Base-by-base conservation (phyloP, 2,797 vertebrate species). In the Liparis tanakae region DNA sequence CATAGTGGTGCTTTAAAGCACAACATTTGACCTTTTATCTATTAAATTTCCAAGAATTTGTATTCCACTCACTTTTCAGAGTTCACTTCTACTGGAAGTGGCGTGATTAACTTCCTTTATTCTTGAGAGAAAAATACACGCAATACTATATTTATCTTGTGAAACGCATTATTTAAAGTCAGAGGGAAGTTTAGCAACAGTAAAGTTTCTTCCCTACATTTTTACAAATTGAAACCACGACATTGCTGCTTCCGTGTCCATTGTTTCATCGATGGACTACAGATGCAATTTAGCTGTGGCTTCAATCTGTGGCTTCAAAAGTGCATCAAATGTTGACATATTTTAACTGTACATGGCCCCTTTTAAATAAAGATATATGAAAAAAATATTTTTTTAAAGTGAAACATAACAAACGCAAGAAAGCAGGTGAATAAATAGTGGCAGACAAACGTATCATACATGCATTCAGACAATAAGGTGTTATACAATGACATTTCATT, bases 1-100 rank as follows among this genome's bases (percentile, higher is more conserved):
- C n/a, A n/a, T n/a, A n/a, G n/a, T n/a, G n/a, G n/a, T n/a, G n/a
- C 7, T 48, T 66, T 34, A 57, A 62, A 63, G 41, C 6, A 13
- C 39, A 14, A n/a, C 17, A 65, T 59, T 3, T 67, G 0, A 58
- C 34, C 25, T 48, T 25, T 6, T 71, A 64, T 50, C 2, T 9
- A n/a, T 1, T 53, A 61, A 43, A 7, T 25, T 30, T 3, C 14
- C 20, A 30, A 33, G 7, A 6, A 15, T 13, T 36, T 71, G 13
- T 36, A 69, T 33, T 50, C 22, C 9, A 22, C 13, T 63, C 25
- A 46, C 17, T 53, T 59, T 36, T 67, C 4, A 57, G 25, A 53
- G 50, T 50, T 60, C 22, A 10, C 37, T 48, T 14, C 18, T 48
- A 30, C 1, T 20, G 3, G 5, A 66, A 63, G 41, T 41, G 14